A percentile compares a stretch with the other conserved stretches of the same genome.
phyloP scores from a whole-genome alignment of 2,113 vertebrate species.

The Acanthochromis polyacanthus region DNA sequence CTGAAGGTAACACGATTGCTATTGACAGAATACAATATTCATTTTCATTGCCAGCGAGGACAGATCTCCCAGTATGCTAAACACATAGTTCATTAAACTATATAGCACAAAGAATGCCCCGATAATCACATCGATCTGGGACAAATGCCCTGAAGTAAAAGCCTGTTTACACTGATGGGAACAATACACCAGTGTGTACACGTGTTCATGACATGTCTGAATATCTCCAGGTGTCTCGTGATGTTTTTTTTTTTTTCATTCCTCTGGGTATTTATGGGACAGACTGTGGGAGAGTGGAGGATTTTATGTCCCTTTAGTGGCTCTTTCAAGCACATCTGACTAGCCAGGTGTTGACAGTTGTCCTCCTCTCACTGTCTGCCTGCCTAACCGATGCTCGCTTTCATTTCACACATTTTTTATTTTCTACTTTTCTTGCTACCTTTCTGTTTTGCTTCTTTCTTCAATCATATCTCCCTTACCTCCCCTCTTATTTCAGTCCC shows the following conservation, averaged over 20 bases:
- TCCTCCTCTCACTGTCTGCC: constrained; percentile 19
- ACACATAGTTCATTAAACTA: too few relatives aligned
- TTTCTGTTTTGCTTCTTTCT: too few relatives aligned
- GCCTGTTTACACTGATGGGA: constrained; percentile 3
- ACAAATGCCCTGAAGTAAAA: constrained; percentile 1
- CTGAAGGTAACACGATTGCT: too few relatives aligned
- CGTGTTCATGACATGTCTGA: constrained; percentile 30
- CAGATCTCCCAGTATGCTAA: too few relatives aligned
- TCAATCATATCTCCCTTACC: background rate
- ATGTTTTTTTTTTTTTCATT: background rate
- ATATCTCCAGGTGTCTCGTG: constrained; percentile 20
- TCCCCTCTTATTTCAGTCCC: background rate
- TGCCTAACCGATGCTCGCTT: background rate
- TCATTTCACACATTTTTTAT: constrained; percentile 6
- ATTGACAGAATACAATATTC: too few relatives aligned
- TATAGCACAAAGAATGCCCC: background rate
- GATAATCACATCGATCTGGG: constrained; percentile 12
- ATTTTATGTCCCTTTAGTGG: constrained; percentile 25
- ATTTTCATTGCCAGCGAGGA: too few relatives aligned
- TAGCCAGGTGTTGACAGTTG: constrained; percentile 29
- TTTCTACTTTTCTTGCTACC: background rate
- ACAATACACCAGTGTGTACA: background rate
- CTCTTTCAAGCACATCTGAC: constrained; percentile 37
- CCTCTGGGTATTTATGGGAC: constrained; percentile 12
- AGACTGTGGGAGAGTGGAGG: background rate